Percentiles rank a stretch among this genome's conserved stretches.
These are phyloP conservation scores for Isichthys henryi DNA, from an alignment of 2,113 vertebrate genomes.

Conservation along the genomic window DNA sequence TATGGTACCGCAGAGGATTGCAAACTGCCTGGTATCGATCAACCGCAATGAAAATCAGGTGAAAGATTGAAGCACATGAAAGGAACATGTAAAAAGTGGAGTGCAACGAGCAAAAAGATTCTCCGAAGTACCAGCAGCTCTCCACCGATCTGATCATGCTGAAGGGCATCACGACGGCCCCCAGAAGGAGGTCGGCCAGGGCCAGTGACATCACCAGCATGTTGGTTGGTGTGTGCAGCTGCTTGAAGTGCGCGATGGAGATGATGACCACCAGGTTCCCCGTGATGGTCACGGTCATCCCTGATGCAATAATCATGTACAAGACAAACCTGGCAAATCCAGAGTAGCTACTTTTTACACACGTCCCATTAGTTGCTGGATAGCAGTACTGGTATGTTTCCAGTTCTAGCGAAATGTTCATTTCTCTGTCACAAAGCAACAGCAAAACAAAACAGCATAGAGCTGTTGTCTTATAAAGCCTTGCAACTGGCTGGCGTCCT, in stretches of 20 bases:
- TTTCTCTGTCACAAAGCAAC: too few relatives aligned
- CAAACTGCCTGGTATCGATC: slow-evolving; percentile 43
- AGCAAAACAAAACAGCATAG: too few relatives aligned
- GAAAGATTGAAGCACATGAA: slow-evolving; percentile 42
- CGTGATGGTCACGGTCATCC: slow-evolving; percentile 39
- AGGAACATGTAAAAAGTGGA: slow-evolving; percentile 42
- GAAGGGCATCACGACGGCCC: slow-evolving; percentile 43
- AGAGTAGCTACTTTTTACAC: not conserved
- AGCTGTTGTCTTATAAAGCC: too few relatives aligned
- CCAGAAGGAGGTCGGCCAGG: slow-evolving; percentile 44
- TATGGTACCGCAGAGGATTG: slow-evolving; percentile 35
- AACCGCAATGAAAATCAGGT: slow-evolving; percentile 44
- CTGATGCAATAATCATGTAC: slow-evolving; percentile 33
- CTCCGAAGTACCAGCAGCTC: slow-evolving; percentile 49
- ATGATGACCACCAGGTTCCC: slow-evolving; percentile 49
- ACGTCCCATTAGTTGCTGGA: too few relatives aligned
- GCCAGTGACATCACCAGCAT: slow-evolving; percentile 39
- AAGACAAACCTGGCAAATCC: slow-evolving; percentile 4
- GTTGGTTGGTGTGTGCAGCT: slow-evolving; percentile 51
- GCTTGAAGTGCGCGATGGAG: slow-evolving; percentile 46
- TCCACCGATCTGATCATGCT: slow-evolving; percentile 34
- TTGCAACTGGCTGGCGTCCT: too few relatives aligned
- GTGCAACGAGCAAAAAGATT: slow-evolving; percentile 42
- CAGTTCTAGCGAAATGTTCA: too few relatives aligned
- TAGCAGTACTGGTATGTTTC: too few relatives aligned